phyloP scores from a whole-genome alignment of 2,888 invertebrate species.

The Ophion ellenae region DNA sequence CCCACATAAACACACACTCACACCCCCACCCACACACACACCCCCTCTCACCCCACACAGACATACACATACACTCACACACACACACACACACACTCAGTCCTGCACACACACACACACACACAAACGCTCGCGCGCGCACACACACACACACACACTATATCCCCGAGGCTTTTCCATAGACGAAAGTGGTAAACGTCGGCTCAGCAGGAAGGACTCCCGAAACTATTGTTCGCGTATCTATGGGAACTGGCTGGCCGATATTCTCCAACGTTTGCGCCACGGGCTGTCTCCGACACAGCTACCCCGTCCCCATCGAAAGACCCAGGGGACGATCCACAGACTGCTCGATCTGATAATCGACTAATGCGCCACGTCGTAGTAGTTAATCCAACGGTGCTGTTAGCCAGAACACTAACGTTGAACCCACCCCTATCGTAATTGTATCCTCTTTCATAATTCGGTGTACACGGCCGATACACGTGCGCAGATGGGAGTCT shows the following conservation, averaged over 20 bases:
- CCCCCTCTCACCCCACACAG: neutral
- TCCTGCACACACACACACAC: neutral
- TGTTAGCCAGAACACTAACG: neutral
- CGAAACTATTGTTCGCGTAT: slow-evolving; percentile 63
- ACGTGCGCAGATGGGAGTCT: too few species aligned
- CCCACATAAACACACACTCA: neutral
- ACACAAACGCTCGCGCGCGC: neutral
- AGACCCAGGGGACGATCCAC: slow-evolving; percentile 25
- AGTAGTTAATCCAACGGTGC: slow-evolving; percentile 21
- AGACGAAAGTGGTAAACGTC: slow-evolving; percentile 37
- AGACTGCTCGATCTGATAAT: slow-evolving; percentile 38
- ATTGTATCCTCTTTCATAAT: slow-evolving; percentile 10
- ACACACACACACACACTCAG: neutral
- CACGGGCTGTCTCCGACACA: slow-evolving; percentile 26
- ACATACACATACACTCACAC: neutral
- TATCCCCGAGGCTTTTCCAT: slow-evolving; percentile 27
- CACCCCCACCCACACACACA: neutral
- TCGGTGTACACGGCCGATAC: neutral
- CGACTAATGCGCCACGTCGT: slow-evolving; percentile 35
- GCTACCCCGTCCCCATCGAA: slow-evolving; percentile 5
- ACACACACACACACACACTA: neutral
- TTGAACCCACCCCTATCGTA: slow-evolving; percentile 10
- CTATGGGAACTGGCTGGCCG: slow-evolving; percentile 58
- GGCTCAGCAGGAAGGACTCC: slow-evolving; percentile 51
- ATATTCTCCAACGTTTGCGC: slow-evolving; percentile 50